A percentile compares a stretch with the other conserved stretches of the same genome.
These are phyloP conservation scores for Alces alces DNA, from an alignment of 2,113 vertebrate species.

Conservation along the genomic window DNA sequence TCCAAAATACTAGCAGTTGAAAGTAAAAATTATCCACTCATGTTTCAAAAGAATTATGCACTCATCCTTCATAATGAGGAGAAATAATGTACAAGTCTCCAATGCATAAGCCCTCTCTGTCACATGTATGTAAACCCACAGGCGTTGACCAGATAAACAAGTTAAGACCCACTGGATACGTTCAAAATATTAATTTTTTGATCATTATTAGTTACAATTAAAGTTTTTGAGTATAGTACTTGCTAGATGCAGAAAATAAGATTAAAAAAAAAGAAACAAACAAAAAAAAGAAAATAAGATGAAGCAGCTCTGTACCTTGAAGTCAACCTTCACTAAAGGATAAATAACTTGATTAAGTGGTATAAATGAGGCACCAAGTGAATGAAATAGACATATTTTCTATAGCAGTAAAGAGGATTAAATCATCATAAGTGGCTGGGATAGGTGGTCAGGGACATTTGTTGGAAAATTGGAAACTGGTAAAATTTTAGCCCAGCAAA, in stretches of 20 bases:
- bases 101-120: not conserved
- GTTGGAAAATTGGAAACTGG: not conserved
- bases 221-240: not conserved
- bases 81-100: not conserved
- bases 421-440: not conserved
- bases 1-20: not conserved
- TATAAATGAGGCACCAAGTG: not conserved
- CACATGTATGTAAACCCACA: not conserved
- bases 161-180: not conserved
- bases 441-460: not conserved
- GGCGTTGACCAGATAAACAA: not conserved
- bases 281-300: slow-evolving; percentile 16
- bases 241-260: not conserved
- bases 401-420: not conserved
- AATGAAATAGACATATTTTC: not conserved
- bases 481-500: not conserved
- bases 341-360: not conserved
- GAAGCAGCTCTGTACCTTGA: not conserved
- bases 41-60: not conserved
- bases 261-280: too few species aligned
- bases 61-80: not conserved
- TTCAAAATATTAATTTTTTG: not conserved
- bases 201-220: not conserved
- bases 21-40: not conserved
- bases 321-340: not conserved